Conservation (phyloP, 2,888 invertebrate species). For the Spisula solida region DNA sequence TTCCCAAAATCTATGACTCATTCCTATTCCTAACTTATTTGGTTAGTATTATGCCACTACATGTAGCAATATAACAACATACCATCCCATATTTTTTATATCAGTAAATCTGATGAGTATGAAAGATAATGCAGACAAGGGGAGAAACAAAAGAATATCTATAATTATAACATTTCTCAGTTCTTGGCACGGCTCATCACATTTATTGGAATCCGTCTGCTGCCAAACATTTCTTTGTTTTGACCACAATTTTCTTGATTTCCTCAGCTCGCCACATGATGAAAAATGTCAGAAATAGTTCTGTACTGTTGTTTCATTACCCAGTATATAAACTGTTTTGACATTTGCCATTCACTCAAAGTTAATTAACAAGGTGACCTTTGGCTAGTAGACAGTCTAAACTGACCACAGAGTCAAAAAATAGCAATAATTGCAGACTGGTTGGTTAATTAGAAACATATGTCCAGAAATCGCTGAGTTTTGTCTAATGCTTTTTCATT, state of each 20-base stretch:
- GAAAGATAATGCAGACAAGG: constrained; percentile 1
- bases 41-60: too few species aligned
- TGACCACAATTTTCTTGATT: constrained; percentile 1
- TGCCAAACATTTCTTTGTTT: constrained; percentile 6
- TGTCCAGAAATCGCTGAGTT: neutral
- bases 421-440: constrained; percentile 3
- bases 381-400: neutral
- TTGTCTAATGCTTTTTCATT: neutral
- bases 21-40: too few species aligned
- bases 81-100: neutral
- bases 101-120: neutral
- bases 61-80: neutral
- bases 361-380: neutral
- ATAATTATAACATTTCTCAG: constrained; percentile 11
- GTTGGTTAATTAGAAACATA: neutral
- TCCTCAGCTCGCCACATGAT: neutral
- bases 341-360: neutral
- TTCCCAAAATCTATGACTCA: neutral
- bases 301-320: neutral
- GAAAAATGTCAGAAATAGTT: neutral
- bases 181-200: neutral
- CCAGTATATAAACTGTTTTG: neutral
- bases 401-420: constrained; percentile 4
- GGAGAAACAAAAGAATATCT: constrained; percentile 6
- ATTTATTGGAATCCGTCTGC: neutral